Conservation (phyloP, 2,113 vertebrate species). For the Phylloscopus trochilus region DNA sequence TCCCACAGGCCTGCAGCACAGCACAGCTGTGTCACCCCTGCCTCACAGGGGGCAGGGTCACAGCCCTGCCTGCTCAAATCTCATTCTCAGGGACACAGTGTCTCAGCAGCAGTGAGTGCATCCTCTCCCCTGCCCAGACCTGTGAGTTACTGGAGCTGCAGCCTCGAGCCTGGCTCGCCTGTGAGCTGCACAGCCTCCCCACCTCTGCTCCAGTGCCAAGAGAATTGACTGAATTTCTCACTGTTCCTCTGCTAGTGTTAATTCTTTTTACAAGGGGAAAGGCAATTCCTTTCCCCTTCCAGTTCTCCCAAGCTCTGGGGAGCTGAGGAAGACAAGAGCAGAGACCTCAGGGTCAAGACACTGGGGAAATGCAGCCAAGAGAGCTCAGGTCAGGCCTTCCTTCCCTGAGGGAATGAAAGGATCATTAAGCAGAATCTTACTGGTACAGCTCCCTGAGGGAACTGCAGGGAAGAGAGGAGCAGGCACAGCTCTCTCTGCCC, state of each 20-base stretch:
- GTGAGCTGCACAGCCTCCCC: background rate
- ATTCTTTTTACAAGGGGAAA: background rate
- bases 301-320: background rate
- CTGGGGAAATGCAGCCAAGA: background rate
- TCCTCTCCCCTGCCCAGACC: background rate
- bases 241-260: background rate
- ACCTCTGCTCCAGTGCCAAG: background rate
- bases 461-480: background rate
- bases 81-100: background rate
- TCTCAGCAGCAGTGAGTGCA: fast-evolving
- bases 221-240: background rate
- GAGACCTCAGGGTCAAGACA: background rate
- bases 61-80: background rate
- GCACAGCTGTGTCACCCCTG: background rate
- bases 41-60: background rate
- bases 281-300: background rate
- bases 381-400: background rate
- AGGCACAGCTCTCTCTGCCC: background rate
- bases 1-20: background rate
- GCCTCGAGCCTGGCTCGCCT: background rate
- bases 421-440: background rate
- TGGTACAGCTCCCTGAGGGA: background rate
- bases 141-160: fast-evolving
- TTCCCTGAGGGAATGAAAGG: background rate
- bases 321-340: background rate